Percentiles rank a stretch among this genome's conserved stretches.
phyloP scores from a whole-genome alignment of 92 coral and sea anemone species.

The Porites evermanni region DNA sequence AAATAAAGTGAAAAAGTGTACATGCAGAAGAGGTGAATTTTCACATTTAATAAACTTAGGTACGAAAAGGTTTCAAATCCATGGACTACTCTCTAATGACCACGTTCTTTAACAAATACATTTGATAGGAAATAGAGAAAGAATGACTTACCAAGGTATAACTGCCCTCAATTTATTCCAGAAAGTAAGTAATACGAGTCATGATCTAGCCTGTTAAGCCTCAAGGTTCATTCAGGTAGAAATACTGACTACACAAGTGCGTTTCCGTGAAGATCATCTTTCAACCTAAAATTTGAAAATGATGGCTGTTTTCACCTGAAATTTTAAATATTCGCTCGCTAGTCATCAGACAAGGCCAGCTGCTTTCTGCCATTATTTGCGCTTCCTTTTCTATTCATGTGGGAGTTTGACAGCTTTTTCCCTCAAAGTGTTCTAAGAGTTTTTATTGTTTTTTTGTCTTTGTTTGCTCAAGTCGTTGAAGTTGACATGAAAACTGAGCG shows the following conservation, averaged over 20 bases:
- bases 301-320: neutral
- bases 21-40: no score
- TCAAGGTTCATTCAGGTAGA: neutral
- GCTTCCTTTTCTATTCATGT: constrained; percentile 41
- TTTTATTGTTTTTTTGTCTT: neutral
- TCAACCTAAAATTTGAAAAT: neutral
- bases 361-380: constrained; percentile 18
- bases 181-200: no score
- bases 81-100: no score
- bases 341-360: constrained; percentile 29
- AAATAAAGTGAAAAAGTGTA: no score
- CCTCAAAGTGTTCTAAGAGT: constrained; percentile 23
- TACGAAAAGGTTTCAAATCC: no score
- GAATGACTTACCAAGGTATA: no score
- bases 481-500: constrained; percentile 21
- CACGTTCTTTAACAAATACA: no score
- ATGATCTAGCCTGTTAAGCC: no score
- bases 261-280: no score
- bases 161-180: no score
- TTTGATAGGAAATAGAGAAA: no score
- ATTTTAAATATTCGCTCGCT: constrained; percentile 1
- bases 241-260: neutral
- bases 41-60: no score
- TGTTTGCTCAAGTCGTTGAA: constrained; percentile 7
- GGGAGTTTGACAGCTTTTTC: constrained; percentile 26